Percentiles rank a stretch among this genome's conserved stretches.
Evolutionary conservation across 2,888 invertebrate species (phyloP).

Genomic region (Harpalus rufipes): DNA sequence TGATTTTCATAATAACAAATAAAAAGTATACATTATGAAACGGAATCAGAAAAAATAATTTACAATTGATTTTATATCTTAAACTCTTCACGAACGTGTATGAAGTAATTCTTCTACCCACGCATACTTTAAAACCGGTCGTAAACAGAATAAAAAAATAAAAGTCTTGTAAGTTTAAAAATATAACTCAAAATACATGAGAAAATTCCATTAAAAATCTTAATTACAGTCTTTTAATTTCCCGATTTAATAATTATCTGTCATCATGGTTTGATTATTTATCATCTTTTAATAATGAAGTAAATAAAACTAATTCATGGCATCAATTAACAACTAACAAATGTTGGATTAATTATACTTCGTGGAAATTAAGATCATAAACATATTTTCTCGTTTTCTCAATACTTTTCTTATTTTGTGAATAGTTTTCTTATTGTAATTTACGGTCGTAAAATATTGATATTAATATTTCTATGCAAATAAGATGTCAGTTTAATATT

Average conservation of each 20-base stretch:
- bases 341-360: constrained; percentile 16
- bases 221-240: constrained; percentile 14
- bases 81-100: constrained; percentile 28
- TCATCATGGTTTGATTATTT: constrained; percentile 9
- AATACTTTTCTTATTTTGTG: constrained; percentile 34
- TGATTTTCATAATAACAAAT: too few species aligned
- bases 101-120: constrained; percentile 48
- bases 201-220: constrained; percentile 17
- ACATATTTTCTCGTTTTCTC: constrained; percentile 19
- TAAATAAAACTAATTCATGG: neutral
- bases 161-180: constrained; percentile 22
- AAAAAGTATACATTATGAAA: too few species aligned
- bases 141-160: neutral
- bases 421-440: constrained; percentile 43
- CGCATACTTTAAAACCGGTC: constrained; percentile 56
- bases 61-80: neutral
- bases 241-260: neutral
- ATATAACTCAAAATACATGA: constrained; percentile 8
- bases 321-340: constrained; percentile 18
- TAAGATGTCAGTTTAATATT: constrained; percentile 58
- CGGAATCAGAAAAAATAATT: neutral
- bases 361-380: constrained; percentile 33
- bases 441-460: constrained; percentile 60
- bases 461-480: constrained; percentile 66
- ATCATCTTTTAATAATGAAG: constrained; percentile 19